Base-by-base conservation (phyloP, 2,797 vertebrate species). In the Danio tinwini region DNA sequence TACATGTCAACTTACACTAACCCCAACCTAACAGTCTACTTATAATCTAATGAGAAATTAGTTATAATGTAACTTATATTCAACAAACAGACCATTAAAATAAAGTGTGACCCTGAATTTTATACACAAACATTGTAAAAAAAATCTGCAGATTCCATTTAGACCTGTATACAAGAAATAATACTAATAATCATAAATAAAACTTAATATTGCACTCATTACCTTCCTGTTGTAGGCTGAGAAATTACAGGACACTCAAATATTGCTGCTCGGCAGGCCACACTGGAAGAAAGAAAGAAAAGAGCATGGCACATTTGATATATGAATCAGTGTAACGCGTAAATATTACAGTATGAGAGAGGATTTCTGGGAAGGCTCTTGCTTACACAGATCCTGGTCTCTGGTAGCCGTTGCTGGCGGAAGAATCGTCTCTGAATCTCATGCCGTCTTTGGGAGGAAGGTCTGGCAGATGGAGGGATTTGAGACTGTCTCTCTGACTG, bases 331-430 rank as follows among this genome's bases (percentile, higher is more conserved):
- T 19, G 2, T 56, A 59, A 58, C 37, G 42, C 71, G 56, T 17
- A 16, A 17, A 47, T 58, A 44, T 72, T n/a, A 16, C 39, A 21
- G 11, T 17, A 13, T 21, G n/a, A 76, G 4, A 39, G 40, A 78
- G n/a, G 2, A 49, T 61, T 12, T 69, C 37, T 5, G 19, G 29
- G 29, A 42, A 71, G n/a, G 56, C 47, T 59, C 17, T 52, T 59
- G 85, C 98, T 97, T 94, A 99, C 98, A 97, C 85, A 64, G 96
- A 96, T 83, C 93, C 96, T 0, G 97, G 97, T 82, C 93, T 95
- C 89, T 98, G 96, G 91, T 98, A 99, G 69, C 96, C 96, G 12
- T 98, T 99, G 90, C 93, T 97, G 42, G 96, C 91, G 0, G 95
- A 85, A 0, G 89, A 89, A 79, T 96, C 95, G 70, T 93, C 84